These are phyloP conservation scores for Ctena decussata DNA, from an alignment of 2,888 invertebrate genomes.

Conservation along the genomic window DNA sequence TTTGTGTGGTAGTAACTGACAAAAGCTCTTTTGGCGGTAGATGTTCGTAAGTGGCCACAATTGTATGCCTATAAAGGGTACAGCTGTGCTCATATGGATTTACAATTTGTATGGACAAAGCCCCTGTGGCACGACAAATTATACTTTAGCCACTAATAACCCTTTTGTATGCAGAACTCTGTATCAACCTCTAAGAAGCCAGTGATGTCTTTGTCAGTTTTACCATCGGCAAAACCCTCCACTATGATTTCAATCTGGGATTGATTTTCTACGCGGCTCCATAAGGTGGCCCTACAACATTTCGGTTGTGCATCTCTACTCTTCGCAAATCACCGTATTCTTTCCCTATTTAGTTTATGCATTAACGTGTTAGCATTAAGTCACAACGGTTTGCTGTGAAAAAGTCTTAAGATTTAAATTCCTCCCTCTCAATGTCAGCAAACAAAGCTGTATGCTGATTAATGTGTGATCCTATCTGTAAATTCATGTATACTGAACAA, in stretches of 20 bases:
- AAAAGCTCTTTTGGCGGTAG: neutral
- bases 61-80: constrained; percentile 12
- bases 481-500: constrained; percentile 10
- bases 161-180: constrained; percentile 14
- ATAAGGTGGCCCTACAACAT: too few relatives aligned
- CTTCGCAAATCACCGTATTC: neutral
- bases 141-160: constrained; percentile 25
- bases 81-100: constrained; percentile 7
- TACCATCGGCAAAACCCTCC: too few relatives aligned
- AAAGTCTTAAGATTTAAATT: constrained; percentile 4
- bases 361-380: neutral
- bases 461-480: neutral
- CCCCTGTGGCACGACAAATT: constrained; percentile 2
- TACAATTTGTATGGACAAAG: constrained; percentile 31
- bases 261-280: too few relatives aligned
- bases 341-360: neutral
- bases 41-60: neutral
- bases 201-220: neutral
- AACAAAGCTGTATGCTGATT: neutral
- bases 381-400: neutral
- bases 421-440: constrained; percentile 25
- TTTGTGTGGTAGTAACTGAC: neutral
- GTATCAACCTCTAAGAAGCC: constrained; percentile 11
- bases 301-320: too few relatives aligned
- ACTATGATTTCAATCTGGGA: too few relatives aligned